phyloP scores from a whole-genome alignment of 1,140 invertebrate species.

The Drosophila nigrodunni region DNA sequence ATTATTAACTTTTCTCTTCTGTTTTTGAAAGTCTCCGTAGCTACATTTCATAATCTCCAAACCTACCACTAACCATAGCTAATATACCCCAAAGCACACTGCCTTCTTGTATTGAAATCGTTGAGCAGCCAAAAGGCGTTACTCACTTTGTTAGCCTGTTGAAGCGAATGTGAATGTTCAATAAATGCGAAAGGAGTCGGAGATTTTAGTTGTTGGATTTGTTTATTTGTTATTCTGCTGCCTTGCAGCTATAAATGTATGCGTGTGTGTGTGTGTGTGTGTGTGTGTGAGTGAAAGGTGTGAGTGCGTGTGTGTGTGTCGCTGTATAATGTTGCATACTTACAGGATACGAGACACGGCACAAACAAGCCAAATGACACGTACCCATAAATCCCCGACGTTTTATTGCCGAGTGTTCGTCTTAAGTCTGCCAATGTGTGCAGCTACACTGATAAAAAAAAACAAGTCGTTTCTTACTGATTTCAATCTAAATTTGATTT shows the following conservation, averaged over 20 bases:
- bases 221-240: slow-evolving; percentile 50
- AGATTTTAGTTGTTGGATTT: slow-evolving; percentile 40
- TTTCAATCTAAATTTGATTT: no score
- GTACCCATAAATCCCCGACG: slow-evolving; percentile 73
- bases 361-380: slow-evolving; percentile 79
- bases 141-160: slow-evolving; percentile 41
- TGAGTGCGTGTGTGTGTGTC: not conserved
- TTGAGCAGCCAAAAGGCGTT: slow-evolving; percentile 25
- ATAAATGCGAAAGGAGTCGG: slow-evolving; percentile 10
- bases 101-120: slow-evolving; percentile 3
- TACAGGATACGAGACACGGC: slow-evolving; percentile 29
- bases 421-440: slow-evolving; percentile 41
- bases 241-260: slow-evolving; percentile 6
- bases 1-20: no score
- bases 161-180: slow-evolving; percentile 29
- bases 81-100: slow-evolving; percentile 1
- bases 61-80: not conserved
- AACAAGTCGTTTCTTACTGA: no score
- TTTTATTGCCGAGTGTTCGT: slow-evolving; percentile 68
- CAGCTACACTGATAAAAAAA: not conserved
- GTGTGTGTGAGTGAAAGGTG: not conserved
- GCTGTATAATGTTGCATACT: slow-evolving; percentile 19
- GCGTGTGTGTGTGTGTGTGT: slow-evolving; percentile 5
- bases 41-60: not conserved
- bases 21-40: not conserved